phyloP scores from a whole-genome alignment of 2,113 vertebrate genomes.

The Pygoscelis antarcticus region DNA sequence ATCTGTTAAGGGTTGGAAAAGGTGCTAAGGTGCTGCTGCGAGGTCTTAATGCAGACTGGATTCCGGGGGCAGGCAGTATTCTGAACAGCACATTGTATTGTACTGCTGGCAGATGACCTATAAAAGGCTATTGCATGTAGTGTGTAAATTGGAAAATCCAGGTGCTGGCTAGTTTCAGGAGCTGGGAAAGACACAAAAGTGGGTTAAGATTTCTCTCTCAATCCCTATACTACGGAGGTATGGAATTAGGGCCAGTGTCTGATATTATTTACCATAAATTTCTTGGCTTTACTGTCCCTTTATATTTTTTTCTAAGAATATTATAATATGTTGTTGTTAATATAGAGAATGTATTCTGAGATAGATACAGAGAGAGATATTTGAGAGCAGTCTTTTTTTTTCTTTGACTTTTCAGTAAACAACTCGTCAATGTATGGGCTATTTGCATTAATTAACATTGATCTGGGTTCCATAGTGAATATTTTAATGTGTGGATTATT shows the following conservation, averaged over 20 bases:
- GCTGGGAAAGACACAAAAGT: not conserved
- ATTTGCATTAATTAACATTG: not conserved
- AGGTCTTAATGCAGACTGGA: not conserved
- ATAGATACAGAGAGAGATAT: fast-evolving
- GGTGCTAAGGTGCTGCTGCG: not conserved
- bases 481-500: not conserved
- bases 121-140: not conserved
- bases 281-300: not conserved
- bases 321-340: not conserved
- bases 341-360: not conserved
- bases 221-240: not conserved
- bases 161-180: not conserved
- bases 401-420: not conserved
- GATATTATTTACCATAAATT: not conserved
- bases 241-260: not conserved
- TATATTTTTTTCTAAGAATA: not conserved
- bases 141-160: not conserved
- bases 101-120: not conserved
- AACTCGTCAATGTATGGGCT: not conserved
- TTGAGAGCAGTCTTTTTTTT: not conserved
- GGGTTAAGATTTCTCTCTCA: not conserved
- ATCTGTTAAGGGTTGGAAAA: not conserved
- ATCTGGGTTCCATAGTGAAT: not conserved
- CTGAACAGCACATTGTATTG: not conserved
- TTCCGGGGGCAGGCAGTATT: not conserved